Evolutionary conservation across 2,888 invertebrate species (phyloP), one percentile per base, ranked within the genome.

Genomic region (Pocota personata): DNA sequence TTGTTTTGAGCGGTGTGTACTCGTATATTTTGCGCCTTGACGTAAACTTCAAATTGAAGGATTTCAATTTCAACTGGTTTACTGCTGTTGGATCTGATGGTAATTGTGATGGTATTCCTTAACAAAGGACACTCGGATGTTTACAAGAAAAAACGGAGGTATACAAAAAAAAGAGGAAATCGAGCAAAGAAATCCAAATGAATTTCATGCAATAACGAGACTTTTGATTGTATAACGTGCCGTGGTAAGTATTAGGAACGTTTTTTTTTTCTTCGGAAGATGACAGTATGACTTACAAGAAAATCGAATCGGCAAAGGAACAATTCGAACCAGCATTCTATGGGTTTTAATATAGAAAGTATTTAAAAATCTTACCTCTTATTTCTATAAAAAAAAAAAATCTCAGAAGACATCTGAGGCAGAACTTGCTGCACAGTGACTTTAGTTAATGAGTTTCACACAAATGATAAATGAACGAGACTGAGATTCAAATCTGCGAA

Each of bases 41-140:
- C 55, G 46, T 64, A 57, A 75, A 66, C 48, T 78, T 77, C 52
- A 72, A 69, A 58, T 66, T 32, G 46, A 64, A 32, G 78, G 52
- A 78, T 78, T 83, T 78, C 82, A 72, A 78, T 78, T 78, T 73
- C 66, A 73, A 73, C 71, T 62, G 67, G 78, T 73, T 69, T 78
- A 72, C 78, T 64, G 14, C 55, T 16, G 7, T n/a, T 46, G 37
- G 7, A 32, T 43, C 43, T 43, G 43, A 35, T 37, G 50, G 27
- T 48, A 52, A 21, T 30, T 55, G 55, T 24, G 32, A 66, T 37
- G 40, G 52, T 48, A 46, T 24, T 30, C 16, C 5, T 48, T 32
- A 19, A 66, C 62, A 58, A 52, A 62, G 72, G 72, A 60, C 60
- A 60, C 16, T 62, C 27, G 35, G 27, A 62, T 73, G 72, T 73